Conservation (phyloP, 1,140 invertebrate species). For the Conopomorpha cramerella region DNA sequence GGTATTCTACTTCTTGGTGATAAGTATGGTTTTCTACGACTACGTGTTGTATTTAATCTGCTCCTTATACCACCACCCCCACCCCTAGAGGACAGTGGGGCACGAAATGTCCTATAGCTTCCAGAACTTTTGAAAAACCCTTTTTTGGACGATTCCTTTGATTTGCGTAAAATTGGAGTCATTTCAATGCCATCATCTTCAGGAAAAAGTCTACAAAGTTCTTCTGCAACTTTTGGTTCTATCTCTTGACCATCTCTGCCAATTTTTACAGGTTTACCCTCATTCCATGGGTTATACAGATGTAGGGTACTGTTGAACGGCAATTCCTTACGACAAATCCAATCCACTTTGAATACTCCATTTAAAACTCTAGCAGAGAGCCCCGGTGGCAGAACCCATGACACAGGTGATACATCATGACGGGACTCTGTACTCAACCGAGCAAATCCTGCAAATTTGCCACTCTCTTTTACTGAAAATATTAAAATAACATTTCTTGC, state of each 20-base stretch:
- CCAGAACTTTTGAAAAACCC: slow-evolving; percentile 61
- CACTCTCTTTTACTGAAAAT: slow-evolving; percentile 97
- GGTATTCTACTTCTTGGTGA: slow-evolving; percentile 48
- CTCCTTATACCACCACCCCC: slow-evolving; percentile 42
- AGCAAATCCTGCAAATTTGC: slow-evolving; percentile 92
- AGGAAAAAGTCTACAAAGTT: slow-evolving; percentile 92
- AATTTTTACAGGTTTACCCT: slow-evolving; percentile 98
- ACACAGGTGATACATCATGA: slow-evolving; percentile 85
- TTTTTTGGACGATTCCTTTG: slow-evolving; percentile 81
- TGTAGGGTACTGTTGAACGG: slow-evolving; percentile 91
- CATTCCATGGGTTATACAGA: slow-evolving; percentile 97
- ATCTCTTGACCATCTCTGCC: slow-evolving; percentile 98
- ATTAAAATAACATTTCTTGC: slow-evolving; percentile 93
- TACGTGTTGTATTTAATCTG: slow-evolving; percentile 39
- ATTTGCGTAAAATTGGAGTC: slow-evolving; percentile 85
- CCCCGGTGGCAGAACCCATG: slow-evolving; percentile 95
- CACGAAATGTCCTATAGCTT: slow-evolving; percentile 53
- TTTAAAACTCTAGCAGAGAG: slow-evolving; percentile 90
- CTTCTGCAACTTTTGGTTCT: slow-evolving; percentile 92
- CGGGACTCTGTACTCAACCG: slow-evolving; percentile 85
- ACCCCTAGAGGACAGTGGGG: slow-evolving; percentile 39
- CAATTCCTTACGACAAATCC: slow-evolving; percentile 94
- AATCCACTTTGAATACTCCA: slow-evolving; percentile 95
- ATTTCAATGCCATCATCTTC: slow-evolving; percentile 93
- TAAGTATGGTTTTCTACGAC: slow-evolving; percentile 56